Evolutionary conservation across 2,888 invertebrate species (phyloP).

Genomic region (Callyntrura guangdongensis): DNA sequence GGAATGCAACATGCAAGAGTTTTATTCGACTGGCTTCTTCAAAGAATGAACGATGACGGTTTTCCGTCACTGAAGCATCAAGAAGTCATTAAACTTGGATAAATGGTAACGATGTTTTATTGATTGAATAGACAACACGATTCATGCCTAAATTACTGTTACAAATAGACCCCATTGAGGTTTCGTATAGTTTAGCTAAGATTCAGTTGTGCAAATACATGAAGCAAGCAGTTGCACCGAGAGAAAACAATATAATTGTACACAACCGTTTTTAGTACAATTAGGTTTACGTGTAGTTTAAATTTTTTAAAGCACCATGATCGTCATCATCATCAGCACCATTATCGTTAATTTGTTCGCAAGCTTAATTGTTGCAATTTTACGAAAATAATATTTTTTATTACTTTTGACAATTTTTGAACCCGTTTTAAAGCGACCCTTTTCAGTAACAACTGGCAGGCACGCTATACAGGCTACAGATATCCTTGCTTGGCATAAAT

Average conservation of each 20-base stretch:
- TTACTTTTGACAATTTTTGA: not conserved
- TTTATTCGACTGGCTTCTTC: conserved; percentile 6
- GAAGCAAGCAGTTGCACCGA: not conserved
- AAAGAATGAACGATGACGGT: conserved; percentile 59
- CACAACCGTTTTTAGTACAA: conserved; percentile 5
- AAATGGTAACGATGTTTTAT: conserved; percentile 62
- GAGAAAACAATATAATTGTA: too few species aligned
- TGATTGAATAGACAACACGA: conserved; percentile 51
- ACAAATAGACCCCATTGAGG: not conserved
- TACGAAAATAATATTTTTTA: not conserved
- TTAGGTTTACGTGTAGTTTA: too few species aligned
- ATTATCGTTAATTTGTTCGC: not conserved
- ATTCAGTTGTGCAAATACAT: not conserved
- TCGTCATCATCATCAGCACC: too few species aligned
- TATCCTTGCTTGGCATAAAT: too few species aligned
- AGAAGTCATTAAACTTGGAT: conserved; percentile 73
- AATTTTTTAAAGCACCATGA: too few species aligned
- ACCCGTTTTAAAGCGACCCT: not conserved
- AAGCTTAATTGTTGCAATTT: conserved; percentile 2
- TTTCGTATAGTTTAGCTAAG: not conserved
- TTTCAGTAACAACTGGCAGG: not conserved
- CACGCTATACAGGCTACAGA: too few species aligned
- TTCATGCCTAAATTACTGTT: conserved; percentile 49
- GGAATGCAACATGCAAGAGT: too few species aligned
- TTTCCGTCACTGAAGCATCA: conserved; percentile 73